Base-by-base conservation (phyloP, 2,113 vertebrate species). In the Neopipo cinnamomea region DNA sequence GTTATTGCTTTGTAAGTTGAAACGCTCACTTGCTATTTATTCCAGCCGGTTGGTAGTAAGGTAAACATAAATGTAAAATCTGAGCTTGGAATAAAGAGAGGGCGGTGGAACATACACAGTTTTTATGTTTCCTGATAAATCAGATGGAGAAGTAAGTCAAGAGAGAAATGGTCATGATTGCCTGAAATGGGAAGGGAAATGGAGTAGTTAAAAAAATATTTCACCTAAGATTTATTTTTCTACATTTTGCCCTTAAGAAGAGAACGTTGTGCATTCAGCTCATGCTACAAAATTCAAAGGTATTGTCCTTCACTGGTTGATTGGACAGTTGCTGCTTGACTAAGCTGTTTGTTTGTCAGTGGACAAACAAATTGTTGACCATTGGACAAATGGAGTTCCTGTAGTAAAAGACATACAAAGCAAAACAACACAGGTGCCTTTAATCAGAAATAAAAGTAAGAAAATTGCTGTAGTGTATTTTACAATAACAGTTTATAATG, bases 131-230 rank as follows among this genome's bases (percentile, higher is more conserved):
- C 37, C 33, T 58, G 42, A 30, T 27, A 61, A 95, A 83, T 85
- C 35, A 66, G 14, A 49, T 71, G 63, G 19, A 74, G 55, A 56
- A 79, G 16, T 80, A 71, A 73, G 17, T 63, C 31, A 84, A 49
- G 33, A 53, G 19, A 12, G 16, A 80, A 85, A 73, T 1, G 0
- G 44, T 28, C 9, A n/a, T 0, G 0, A 50, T 52, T 85, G 7
- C 5, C 55, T 82, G 47, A 49, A 82, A 67, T 50, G 20, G 56
- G 14, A 59, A 89, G 11, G 24, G 49, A 78, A 85, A 82, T 74
- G 1, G 23, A 61, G 11, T n/a, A 71, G 17, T 65, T 89, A 2
- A 71, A 66, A 79, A 79, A 91, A 47, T 75, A 56, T 33, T 68
- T 83, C 24, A 73, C 11, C 13, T 63, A 71, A 79, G 41, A 42